These are phyloP conservation scores for Petrocephalus zakoni DNA, from an alignment of 2,113 vertebrate species.

Conservation along the genomic window DNA sequence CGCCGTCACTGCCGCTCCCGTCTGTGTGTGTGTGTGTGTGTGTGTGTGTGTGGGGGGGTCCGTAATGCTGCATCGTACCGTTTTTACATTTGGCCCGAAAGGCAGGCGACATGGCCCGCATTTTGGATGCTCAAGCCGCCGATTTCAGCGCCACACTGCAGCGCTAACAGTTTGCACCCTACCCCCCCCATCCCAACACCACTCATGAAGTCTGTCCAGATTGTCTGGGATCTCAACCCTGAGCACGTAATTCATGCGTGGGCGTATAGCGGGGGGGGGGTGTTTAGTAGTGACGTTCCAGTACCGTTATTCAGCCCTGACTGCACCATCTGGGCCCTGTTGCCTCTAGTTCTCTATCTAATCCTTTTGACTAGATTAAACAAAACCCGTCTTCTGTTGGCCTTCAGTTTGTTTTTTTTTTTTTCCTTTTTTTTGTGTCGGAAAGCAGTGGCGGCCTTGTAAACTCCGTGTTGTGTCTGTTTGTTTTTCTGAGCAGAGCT, in stretches of 20 bases:
- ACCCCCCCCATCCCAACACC: background rate
- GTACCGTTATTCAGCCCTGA: background rate
- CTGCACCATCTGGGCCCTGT: background rate
- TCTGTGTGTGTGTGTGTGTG: background rate
- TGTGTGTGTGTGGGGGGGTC: background rate
- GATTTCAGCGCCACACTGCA: background rate
- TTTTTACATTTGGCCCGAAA: too few species aligned
- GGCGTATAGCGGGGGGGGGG: background rate
- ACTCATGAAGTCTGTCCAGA: constrained; percentile 1
- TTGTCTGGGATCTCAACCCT: constrained; percentile 37
- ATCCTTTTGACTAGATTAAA: background rate
- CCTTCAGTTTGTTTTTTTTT: background rate
- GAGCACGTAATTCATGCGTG: constrained; percentile 16
- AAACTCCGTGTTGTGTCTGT: background rate
- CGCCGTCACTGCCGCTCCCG: background rate
- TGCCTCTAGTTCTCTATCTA: background rate
- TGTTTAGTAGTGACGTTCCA: background rate
- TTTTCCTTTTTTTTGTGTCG: background rate
- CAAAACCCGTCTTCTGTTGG: background rate
- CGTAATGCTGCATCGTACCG: background rate
- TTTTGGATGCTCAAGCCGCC: background rate
- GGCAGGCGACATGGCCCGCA: background rate
- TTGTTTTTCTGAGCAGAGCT: constrained; percentile 65
- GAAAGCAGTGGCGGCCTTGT: background rate
- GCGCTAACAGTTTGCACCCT: background rate